phyloP scores from a whole-genome alignment of 2,888 invertebrate species.

The Scaptomyza polygonia region DNA sequence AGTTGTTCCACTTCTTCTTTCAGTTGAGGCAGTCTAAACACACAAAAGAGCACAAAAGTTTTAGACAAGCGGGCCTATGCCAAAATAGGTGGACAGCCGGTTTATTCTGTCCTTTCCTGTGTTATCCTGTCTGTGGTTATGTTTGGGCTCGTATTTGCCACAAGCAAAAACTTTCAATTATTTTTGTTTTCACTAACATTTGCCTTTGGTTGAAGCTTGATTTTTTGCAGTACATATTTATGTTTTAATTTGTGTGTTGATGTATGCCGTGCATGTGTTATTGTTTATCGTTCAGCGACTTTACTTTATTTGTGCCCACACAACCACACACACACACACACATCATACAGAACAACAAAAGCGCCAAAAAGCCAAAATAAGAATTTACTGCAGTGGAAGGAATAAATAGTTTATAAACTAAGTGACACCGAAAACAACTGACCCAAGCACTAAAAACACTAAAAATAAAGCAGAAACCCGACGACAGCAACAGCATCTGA shows the following conservation, averaged over 20 bases:
- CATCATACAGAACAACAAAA: conserved; percentile 39
- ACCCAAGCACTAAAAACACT: conserved; percentile 73
- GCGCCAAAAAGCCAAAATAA: conserved; percentile 66
- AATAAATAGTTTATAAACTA: conserved; percentile 77
- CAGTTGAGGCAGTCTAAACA: conserved; percentile 22
- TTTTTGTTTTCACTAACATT: conserved; percentile 47
- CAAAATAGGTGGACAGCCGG: conserved; percentile 21
- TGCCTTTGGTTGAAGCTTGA: conserved; percentile 10
- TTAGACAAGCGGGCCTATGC: conserved; percentile 4
- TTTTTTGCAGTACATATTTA: conserved; percentile 15
- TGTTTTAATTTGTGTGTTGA: conserved; percentile 11
- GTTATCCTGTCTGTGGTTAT: conserved; percentile 17
- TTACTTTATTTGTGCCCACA: conserved; percentile 57
- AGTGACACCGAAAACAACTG: conserved; percentile 75
- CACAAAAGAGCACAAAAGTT: conserved; percentile 25
- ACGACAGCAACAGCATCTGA: conserved; percentile 53
- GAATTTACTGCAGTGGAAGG: conserved; percentile 74
- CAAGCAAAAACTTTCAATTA: conserved; percentile 55
- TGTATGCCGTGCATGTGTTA: conserved; percentile 10
- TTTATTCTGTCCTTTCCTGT: background rate
- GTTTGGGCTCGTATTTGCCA: conserved; percentile 10
- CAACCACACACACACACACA: conserved; percentile 33
- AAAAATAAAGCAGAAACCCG: conserved; percentile 53
- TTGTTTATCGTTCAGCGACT: conserved; percentile 54
- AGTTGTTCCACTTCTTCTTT: conserved; percentile 45